A percentile compares a stretch with the other conserved stretches of the same genome.
phyloP scores from a whole-genome alignment of 2,888 invertebrate species.

The Drosophila phalerata region DNA sequence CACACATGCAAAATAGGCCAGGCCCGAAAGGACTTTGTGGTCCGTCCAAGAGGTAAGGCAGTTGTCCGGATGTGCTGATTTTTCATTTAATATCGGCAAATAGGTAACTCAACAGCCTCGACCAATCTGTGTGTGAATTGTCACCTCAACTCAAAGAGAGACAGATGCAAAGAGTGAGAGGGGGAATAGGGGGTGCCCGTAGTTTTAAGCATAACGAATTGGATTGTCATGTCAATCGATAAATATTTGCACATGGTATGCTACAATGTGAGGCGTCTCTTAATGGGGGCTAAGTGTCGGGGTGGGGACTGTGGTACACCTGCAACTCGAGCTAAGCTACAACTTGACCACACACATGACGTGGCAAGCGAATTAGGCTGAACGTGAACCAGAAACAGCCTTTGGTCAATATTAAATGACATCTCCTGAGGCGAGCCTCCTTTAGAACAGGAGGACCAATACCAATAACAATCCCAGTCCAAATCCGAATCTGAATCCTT shows the following conservation, averaged over 20 bases:
- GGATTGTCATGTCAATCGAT: constrained; percentile 81
- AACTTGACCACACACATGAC: constrained; percentile 31
- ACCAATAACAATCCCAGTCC: not conserved
- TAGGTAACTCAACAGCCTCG: constrained; percentile 23
- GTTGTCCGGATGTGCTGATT: constrained; percentile 56
- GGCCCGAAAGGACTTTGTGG: constrained; percentile 11
- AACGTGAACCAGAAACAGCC: constrained; percentile 27
- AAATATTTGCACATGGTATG: constrained; percentile 72
- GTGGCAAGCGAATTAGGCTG: constrained; percentile 51
- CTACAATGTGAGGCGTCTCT: constrained; percentile 48
- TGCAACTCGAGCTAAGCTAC: constrained; percentile 32
- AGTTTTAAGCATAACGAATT: constrained; percentile 76
- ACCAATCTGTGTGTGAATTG: constrained; percentile 25
- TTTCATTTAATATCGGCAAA: constrained; percentile 69
- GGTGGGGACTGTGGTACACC: constrained; percentile 9
- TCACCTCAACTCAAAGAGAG: constrained; percentile 28
- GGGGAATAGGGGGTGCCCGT: constrained; percentile 53
- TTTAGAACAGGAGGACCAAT: not conserved
- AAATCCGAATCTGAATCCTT: constrained; percentile 24
- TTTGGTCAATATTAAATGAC: constrained; percentile 72
- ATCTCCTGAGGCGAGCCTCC: constrained; percentile 23
- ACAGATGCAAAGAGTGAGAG: constrained; percentile 10
- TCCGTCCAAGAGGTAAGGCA: constrained; percentile 8
- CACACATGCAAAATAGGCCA: constrained; percentile 55
- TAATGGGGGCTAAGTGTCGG: constrained; percentile 72